Conservation (phyloP, 2,113 vertebrate species). For the Danionella cerebrum region DNA sequence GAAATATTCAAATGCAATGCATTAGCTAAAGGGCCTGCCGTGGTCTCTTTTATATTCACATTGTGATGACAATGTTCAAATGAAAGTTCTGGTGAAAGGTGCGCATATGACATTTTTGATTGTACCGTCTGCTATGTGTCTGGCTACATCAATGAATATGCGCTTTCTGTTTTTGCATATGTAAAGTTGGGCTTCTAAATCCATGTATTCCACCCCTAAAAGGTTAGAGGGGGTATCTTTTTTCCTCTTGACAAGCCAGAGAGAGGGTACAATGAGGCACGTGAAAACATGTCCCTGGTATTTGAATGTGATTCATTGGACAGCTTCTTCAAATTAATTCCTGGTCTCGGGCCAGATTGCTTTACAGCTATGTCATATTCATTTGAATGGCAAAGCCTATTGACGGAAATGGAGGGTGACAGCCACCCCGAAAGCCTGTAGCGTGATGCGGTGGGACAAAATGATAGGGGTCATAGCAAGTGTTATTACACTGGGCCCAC, state of each 20-base stretch:
- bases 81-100: slow-evolving; percentile 28
- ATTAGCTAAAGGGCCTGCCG: slow-evolving; percentile 19
- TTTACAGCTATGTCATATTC: slow-evolving; percentile 89
- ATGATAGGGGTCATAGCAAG: slow-evolving; percentile 87
- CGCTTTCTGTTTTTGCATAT: slow-evolving; percentile 54
- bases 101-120: slow-evolving; percentile 60
- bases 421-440: slow-evolving; percentile 71
- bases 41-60: slow-evolving; percentile 32
- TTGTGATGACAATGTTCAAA: slow-evolving; percentile 15
- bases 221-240: slow-evolving; percentile 45
- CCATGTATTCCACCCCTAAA: slow-evolving; percentile 54
- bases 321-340: slow-evolving; percentile 96
- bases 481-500: slow-evolving; percentile 84
- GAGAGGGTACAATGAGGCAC: slow-evolving; percentile 38
- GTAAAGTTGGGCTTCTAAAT: slow-evolving; percentile 60
- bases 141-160: slow-evolving; percentile 32
- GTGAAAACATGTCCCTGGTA: slow-evolving; percentile 62
- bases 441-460: slow-evolving; percentile 78
- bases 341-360: slow-evolving; percentile 91
- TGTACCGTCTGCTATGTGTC: slow-evolving; percentile 54
- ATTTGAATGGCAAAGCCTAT: slow-evolving; percentile 82
- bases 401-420: slow-evolving; percentile 92
- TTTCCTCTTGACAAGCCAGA: slow-evolving; percentile 39
- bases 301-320: slow-evolving; percentile 91
- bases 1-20: slow-evolving; percentile 34